phyloP scores from a whole-genome alignment of 2,797 vertebrate species.

The Paratrypauchen microcephalus region DNA sequence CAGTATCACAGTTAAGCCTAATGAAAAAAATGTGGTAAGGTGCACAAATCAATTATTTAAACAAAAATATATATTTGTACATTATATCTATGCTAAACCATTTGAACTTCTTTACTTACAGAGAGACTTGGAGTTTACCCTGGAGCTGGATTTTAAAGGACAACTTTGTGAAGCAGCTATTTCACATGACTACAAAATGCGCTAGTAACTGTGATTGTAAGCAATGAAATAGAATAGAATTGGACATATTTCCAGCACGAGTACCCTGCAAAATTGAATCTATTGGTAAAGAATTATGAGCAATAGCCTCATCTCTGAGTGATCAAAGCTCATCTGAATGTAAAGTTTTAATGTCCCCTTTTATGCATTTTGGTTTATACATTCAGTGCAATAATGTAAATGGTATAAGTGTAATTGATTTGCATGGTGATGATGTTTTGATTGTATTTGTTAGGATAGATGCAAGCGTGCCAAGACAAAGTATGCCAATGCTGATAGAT shows the following conservation, averaged over 20 bases:
- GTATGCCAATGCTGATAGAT: constrained; percentile 37
- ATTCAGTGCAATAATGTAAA: constrained; percentile 26
- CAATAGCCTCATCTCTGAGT: constrained; percentile 64
- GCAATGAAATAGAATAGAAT: constrained; percentile 14
- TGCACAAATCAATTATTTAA: background rate
- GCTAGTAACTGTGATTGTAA: constrained; percentile 68
- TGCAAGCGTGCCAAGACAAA: constrained; percentile 41
- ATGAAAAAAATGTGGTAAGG: constrained; percentile 95
- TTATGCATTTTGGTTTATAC: constrained; percentile 26
- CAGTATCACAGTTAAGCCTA: constrained; percentile 91
- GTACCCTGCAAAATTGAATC: background rate
- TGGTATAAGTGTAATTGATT: constrained; percentile 30
- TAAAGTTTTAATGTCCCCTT: constrained; percentile 21
- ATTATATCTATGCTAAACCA: background rate
- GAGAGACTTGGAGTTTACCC: constrained; percentile 97
- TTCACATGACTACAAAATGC: constrained; percentile 98
- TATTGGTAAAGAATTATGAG: constrained; percentile 50
- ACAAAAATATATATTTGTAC: background rate
- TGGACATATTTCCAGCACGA: background rate
- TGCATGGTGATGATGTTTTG: constrained; percentile 39
- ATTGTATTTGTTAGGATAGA: constrained; percentile 21
- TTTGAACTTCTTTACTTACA: constrained; percentile 46
- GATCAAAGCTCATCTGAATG: constrained; percentile 65
- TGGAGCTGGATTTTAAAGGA: constrained; percentile 97
- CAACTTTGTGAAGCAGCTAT: constrained; percentile 97